Evolutionary conservation across 2,113 vertebrate genomes (phyloP).

Genomic region (Gnathochromis pfefferi): DNA sequence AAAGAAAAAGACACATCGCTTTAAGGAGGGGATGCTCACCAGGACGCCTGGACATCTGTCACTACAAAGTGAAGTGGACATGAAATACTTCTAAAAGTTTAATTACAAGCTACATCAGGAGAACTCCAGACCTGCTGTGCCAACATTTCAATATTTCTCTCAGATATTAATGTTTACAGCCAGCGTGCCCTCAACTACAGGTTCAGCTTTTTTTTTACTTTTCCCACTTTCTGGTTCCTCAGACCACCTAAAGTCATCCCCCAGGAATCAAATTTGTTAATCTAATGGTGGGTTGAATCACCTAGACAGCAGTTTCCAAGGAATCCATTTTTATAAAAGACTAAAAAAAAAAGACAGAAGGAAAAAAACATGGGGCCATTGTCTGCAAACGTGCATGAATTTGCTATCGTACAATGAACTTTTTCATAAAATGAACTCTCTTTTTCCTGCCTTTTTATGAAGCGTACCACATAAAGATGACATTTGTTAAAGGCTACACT

Average conservation of each 20-base stretch:
- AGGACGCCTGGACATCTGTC: neutral
- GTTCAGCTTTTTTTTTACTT: neutral
- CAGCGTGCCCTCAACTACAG: neutral
- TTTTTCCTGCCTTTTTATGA: neutral
- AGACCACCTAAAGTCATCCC: neutral
- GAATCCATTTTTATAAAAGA: neutral
- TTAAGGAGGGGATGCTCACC: neutral
- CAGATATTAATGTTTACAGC: slow-evolving; percentile 31
- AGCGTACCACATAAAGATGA: neutral
- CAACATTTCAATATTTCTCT: slow-evolving; percentile 22
- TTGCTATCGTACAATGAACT: neutral
- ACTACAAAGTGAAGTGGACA: neutral
- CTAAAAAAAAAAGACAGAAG: neutral
- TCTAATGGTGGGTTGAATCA: neutral
- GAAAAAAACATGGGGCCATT: neutral
- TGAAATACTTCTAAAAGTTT: slow-evolving; percentile 9
- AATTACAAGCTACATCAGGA: slow-evolving; percentile 8
- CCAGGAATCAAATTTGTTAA: slow-evolving; percentile 10
- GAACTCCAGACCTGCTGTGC: neutral
- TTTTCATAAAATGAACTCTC: neutral
- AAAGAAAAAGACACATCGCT: neutral
- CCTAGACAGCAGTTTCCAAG: neutral
- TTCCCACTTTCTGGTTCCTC: neutral
- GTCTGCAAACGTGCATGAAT: neutral
- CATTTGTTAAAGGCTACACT: neutral